These are phyloP conservation scores for Leptopilina drosophilae DNA, from an alignment of 2,888 invertebrate species.

Conservation along the genomic window DNA sequence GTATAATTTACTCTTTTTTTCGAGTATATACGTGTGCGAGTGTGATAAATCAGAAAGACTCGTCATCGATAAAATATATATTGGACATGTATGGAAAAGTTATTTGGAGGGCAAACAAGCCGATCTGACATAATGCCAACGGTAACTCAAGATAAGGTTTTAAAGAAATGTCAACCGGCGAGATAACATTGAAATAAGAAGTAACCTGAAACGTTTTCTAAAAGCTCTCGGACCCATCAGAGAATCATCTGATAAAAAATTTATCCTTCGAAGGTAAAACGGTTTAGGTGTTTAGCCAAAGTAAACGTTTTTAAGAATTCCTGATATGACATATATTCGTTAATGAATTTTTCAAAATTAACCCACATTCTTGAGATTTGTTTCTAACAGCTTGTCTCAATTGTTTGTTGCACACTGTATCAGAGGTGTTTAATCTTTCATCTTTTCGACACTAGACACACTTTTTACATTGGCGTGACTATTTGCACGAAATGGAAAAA, in stretches of 20 bases:
- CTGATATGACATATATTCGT: not conserved
- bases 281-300: conserved; percentile 19
- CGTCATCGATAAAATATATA: not conserved
- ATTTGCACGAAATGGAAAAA: too few relatives aligned
- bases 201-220: not conserved
- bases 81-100: not conserved
- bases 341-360: not conserved
- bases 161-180: conserved; percentile 20
- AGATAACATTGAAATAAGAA: not conserved
- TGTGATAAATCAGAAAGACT: not conserved
- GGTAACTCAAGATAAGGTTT: conserved; percentile 20
- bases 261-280: not conserved
- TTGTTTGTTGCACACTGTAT: too few relatives aligned
- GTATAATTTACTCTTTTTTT: too few relatives aligned
- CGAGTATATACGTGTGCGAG: too few relatives aligned
- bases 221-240: conserved; percentile 1
- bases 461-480: not conserved
- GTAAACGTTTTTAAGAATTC: not conserved
- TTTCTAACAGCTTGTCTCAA: too few relatives aligned
- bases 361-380: too few relatives aligned
- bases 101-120: conserved; percentile 3
- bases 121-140: conserved; percentile 27
- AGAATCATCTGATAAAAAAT: conserved; percentile 29
- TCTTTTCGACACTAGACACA: not conserved
- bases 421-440: too few relatives aligned